Base-by-base conservation (phyloP, 2,888 invertebrate genomes). In the Gonocerus acuteangulatus region DNA sequence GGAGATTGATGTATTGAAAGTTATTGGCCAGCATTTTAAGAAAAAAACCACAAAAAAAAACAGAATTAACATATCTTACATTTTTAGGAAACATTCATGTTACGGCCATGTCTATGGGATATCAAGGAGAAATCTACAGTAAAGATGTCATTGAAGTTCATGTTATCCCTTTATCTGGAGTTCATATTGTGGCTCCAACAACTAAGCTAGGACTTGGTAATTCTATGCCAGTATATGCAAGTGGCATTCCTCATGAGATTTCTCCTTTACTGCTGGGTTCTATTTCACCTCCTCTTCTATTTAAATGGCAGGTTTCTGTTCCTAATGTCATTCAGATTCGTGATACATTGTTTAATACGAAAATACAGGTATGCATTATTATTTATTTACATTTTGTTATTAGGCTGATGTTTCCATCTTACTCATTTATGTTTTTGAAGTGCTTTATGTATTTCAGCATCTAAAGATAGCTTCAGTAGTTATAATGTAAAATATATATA, bases 241-340 rank as follows among this genome's bases (percentile, higher is more conserved):
- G 81, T 71, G 86, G 86, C 49, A 71, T 83, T 18, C 84, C 86
- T 1, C 85, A 86, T 62, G 76, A 80, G 60, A 73, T 87, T 63
- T 84, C 85, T 0, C 87, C 89, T 0, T 80, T 88, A 72, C 78
- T 87, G 19, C 79, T 89, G 68, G 89, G 87, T 1, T 83, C 83
- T 11, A 77, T 84, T 61, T 76, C 79, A 51, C 81, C 85, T 2
- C 74, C 81, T 0, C 76, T 87, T 62, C 74, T 71, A n/a, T 84
- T 86, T 66, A 76, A 78, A 51, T 90, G 90, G 90, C 74, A 75
- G 9, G 76, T 82, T 13, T 80, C 79, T 70, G 81, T 83, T 71
- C 77, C 79, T 19, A 81, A 83, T 69, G 77, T 83, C 45, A 78
- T 81, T 13, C 76, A 77, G 60, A 74, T 86, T 45, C 77, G 76